Evolutionary conservation across 2,797 vertebrate species (phyloP).

Genomic region (Cyprinodon diabolis): DNA sequence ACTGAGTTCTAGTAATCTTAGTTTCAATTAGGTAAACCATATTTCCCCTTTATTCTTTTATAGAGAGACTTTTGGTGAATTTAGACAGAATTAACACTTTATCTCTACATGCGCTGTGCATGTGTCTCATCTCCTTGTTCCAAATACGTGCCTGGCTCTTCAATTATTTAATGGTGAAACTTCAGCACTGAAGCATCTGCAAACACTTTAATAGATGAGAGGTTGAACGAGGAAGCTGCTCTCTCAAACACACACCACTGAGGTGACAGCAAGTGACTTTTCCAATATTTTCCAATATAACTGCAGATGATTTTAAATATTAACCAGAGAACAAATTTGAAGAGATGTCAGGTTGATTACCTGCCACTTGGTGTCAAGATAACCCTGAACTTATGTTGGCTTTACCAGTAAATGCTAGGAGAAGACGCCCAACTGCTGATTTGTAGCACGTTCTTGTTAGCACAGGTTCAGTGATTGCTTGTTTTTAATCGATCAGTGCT

Average conservation of each 20-base stretch:
- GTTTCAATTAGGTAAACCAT: constrained; percentile 35
- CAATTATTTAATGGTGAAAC: constrained; percentile 68
- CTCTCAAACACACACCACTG: constrained; percentile 43
- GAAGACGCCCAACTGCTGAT: background rate
- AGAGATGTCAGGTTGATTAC: background rate
- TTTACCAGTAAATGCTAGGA: background rate
- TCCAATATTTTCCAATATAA: background rate
- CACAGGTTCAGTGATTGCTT: background rate
- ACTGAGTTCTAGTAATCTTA: background rate
- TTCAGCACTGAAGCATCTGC: constrained; percentile 57
- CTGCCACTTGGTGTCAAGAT: no score
- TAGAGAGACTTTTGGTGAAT: constrained; percentile 30
- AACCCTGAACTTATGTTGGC: background rate
- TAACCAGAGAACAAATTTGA: background rate
- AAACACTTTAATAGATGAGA: constrained; percentile 44
- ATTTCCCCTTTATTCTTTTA: constrained; percentile 15
- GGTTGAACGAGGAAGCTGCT: constrained; percentile 49
- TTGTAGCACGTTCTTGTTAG: background rate
- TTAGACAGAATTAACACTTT: constrained; percentile 51
- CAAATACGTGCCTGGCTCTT: constrained; percentile 57
- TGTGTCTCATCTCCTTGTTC: constrained; percentile 43
- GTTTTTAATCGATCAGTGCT: background rate
- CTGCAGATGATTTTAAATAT: background rate
- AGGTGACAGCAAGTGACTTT: constrained; percentile 6
- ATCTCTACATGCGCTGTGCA: constrained; percentile 27